A percentile compares a stretch with the other conserved stretches of the same genome.
phyloP scores from a whole-genome alignment of 2,113 vertebrate genomes.

The Megalops atlanticus region DNA sequence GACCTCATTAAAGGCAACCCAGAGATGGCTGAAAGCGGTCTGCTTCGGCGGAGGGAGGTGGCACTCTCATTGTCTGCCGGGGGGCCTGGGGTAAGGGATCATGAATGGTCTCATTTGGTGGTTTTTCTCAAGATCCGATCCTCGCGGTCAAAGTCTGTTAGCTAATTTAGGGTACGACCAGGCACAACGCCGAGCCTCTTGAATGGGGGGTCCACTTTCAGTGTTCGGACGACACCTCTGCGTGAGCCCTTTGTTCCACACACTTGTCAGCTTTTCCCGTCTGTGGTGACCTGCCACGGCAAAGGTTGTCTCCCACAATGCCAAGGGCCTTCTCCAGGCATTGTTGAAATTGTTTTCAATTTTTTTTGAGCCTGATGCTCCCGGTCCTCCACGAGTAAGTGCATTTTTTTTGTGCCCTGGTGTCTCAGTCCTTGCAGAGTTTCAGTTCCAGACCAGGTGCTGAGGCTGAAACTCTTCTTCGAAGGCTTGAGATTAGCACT shows the following conservation, averaged over 20 bases:
- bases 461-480: not conserved
- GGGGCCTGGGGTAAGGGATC: not conserved
- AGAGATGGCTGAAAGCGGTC: not conserved
- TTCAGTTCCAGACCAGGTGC: not conserved
- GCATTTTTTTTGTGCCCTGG: not conserved
- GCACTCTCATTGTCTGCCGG: not conserved
- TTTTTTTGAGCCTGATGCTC: not conserved
- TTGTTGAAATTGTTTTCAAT: slow-evolving; percentile 29
- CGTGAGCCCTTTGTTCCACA: not conserved
- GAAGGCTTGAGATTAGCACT: not conserved
- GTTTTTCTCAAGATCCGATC: not conserved
- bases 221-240: too few species aligned
- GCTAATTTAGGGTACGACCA: not conserved
- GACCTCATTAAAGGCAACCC: not conserved
- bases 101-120: not conserved
- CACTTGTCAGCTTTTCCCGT: slow-evolving; percentile 6
- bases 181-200: not conserved
- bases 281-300: slow-evolving; percentile 21
- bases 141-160: not conserved
- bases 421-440: not conserved
- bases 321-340: not conserved
- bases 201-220: not conserved
- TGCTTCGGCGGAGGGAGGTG: not conserved
- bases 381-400: not conserved
- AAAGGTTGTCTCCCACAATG: slow-evolving; percentile 21